Conservation (phyloP, 2,113 vertebrate genomes). For the Festucalex cinctus region DNA sequence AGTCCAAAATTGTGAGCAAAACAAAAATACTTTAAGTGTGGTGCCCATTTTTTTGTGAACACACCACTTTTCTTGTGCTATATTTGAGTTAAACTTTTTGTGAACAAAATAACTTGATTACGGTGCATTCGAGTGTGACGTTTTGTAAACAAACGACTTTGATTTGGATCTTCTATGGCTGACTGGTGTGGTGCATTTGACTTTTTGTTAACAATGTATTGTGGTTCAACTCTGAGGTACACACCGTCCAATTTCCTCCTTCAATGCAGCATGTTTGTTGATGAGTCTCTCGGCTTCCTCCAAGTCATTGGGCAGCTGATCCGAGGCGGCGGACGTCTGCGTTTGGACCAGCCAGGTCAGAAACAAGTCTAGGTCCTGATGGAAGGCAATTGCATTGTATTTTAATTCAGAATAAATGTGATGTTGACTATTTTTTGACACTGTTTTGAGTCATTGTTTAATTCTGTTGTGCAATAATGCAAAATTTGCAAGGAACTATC, state of each 20-base stretch:
- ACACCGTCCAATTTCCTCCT: constrained; percentile 89
- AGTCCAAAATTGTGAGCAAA: too few species aligned
- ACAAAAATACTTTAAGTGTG: too few species aligned
- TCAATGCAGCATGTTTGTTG: constrained; percentile 82
- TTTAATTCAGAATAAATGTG: neutral
- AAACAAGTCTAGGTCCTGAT: constrained; percentile 87
- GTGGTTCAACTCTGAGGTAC: neutral
- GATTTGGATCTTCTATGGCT: neutral
- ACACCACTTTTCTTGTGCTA: too few species aligned
- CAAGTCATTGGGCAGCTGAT: constrained; percentile 78
- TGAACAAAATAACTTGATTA: too few species aligned
- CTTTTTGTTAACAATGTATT: neutral
- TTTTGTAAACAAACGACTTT: neutral
- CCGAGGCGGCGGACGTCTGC: constrained; percentile 76
- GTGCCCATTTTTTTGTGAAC: too few species aligned
- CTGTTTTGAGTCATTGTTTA: neutral
- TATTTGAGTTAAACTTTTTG: too few species aligned
- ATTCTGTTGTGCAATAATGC: too few species aligned
- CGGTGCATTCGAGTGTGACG: too few species aligned
- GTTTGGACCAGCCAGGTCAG: constrained; percentile 90
- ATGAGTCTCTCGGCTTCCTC: constrained; percentile 82
- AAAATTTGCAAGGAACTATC: too few species aligned
- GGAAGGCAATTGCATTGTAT: neutral
- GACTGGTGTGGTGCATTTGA: neutral
- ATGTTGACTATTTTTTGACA: neutral